Evolutionary conservation across 2,113 vertebrate species (phyloP).

Genomic region (Alligator sinensis): DNA sequence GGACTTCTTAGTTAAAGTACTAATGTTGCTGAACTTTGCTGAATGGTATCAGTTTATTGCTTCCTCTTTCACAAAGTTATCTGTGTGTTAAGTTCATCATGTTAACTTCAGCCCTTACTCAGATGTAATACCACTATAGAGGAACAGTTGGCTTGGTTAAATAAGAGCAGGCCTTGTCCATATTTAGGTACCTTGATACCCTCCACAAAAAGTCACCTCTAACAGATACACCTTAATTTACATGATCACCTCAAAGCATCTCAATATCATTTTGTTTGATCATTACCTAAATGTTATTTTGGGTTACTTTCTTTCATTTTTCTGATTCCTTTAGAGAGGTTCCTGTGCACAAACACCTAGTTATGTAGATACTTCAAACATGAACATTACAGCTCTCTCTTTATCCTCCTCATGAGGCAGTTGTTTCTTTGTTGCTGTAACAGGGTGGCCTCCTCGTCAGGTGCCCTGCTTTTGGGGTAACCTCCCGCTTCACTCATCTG

Average conservation of each 20-base stretch:
- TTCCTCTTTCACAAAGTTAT: neutral
- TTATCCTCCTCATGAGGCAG: neutral
- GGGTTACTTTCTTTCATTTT: neutral
- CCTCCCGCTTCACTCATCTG: too few species aligned
- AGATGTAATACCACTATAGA: neutral
- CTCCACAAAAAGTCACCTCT: neutral
- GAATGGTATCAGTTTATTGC: neutral
- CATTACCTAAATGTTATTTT: neutral
- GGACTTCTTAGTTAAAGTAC: neutral
- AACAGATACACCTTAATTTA: neutral
- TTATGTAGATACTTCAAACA: neutral
- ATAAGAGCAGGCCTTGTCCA: neutral
- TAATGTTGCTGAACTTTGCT: neutral
- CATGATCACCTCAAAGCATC: neutral
- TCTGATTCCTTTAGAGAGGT: neutral
- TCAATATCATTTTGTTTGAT: neutral
- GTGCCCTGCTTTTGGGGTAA: too few species aligned
- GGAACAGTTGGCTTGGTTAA: neutral
- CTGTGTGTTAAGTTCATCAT: neutral
- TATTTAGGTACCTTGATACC: neutral
- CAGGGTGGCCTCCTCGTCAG: too few species aligned
- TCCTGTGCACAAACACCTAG: neutral
- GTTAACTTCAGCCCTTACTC: neutral
- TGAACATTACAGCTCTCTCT: neutral
- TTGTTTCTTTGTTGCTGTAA: neutral